Evolutionary conservation across 2,797 vertebrate species (phyloP), one percentile per base, ranked within the genome.

Genomic region (Eleutherodactylus coqui): DNA sequence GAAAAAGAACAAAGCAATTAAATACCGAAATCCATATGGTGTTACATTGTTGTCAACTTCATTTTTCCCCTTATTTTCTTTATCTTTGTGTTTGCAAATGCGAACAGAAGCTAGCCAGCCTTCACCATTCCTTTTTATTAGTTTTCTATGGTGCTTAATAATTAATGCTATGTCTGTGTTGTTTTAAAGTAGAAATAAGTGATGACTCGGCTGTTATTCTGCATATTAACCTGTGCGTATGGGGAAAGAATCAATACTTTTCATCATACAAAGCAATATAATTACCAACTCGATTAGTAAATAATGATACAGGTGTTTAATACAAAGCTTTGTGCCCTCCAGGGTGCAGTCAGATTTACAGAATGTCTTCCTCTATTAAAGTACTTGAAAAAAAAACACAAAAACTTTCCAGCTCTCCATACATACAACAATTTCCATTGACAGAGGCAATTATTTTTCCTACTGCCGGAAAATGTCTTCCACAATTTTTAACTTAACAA

Each of bases 1-100:
- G 55, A 78, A 58, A 67, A 60, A 75, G 85, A 82, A 83, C 82
- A 87, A 84, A 87, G 82, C 86, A 87, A 87, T 87, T 87, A 87
- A 80, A 87, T 70, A 84, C 75, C 64, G 55, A 36, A 84, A 81
- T 87, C 77, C 86, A 87, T 87, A 87, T 85, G 86, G 82, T 81
- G 77, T 58, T 36, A 87, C 47, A 87, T 76, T 84, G 81, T 83
- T 78, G 13, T 84, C 53, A 75, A 67, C 13, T 34, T 81, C n/a
- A 47, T 36, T 81, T 36, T 76, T 76, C 55, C n/a, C 55, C 43
- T 76, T 62, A 17, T 75, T 19, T 82, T 29, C 43, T 47, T 19
- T 64, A 38, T 75, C 17, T 67, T 73, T 58, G 14, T 51, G 58
- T 67, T 75, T 73, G 4, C 16, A 38, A 69, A 51, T 51, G 73